Percentiles rank a stretch among this genome's conserved stretches.
phyloP scores from a whole-genome alignment of 1,140 invertebrate genomes.

The Bombus breviceps region DNA sequence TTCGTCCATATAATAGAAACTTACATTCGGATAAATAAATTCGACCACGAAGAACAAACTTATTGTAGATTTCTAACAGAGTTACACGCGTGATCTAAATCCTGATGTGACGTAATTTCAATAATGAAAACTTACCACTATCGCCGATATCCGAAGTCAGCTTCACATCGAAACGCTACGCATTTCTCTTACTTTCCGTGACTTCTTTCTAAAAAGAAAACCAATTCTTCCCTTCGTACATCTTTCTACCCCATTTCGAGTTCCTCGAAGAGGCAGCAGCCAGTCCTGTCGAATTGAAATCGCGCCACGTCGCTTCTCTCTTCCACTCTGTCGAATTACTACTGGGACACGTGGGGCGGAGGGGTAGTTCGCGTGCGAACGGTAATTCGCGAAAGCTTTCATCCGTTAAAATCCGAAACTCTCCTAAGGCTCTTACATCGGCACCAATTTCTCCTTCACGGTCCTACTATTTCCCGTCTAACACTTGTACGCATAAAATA shows the following conservation, averaged over 20 bases:
- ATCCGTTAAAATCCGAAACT: constrained; percentile 57
- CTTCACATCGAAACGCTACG: not conserved
- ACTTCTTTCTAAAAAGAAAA: not conserved
- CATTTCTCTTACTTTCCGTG: not conserved
- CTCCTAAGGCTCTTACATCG: constrained; percentile 44
- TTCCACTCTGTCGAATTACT: constrained; percentile 66
- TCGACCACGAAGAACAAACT: no score
- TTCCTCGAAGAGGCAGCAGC: not conserved
- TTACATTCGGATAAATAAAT: no score
- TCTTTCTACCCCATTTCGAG: not conserved
- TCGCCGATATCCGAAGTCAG: no score
- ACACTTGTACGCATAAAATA: not conserved
- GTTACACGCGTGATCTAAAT: no score
- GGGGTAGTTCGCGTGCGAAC: constrained; percentile 19
- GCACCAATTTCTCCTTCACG: not conserved
- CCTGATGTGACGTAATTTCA: no score
- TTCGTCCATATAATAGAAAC: no score
- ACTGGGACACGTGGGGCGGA: constrained; percentile 39
- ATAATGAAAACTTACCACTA: no score
- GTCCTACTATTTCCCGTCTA: not conserved
- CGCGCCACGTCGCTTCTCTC: not conserved
- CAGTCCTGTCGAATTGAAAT: constrained; percentile 23
- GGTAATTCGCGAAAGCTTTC: constrained; percentile 61
- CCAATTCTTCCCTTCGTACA: not conserved
- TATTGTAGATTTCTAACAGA: no score